Evolutionary conservation across 1,140 invertebrate genomes (phyloP), one percentile per base, ranked within the genome.

Genomic region (Scaptomyza pallida): DNA sequence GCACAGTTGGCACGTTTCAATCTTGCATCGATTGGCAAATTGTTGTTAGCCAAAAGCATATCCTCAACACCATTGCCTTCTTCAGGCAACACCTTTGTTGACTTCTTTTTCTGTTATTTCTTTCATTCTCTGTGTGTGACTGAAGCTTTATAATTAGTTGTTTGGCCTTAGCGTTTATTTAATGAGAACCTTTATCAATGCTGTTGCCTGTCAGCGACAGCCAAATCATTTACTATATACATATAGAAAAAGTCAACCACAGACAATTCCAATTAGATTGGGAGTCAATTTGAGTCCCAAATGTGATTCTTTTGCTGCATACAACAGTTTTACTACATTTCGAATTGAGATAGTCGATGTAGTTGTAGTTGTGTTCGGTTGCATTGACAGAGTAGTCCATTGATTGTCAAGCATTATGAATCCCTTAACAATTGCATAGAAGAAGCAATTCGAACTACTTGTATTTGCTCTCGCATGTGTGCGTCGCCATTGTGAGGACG

Each of bases 1-100:
- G 77, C 78, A 68, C 70, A 78, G 63, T 77, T 63, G 73, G 64
- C 81, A 77, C 62, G 62, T 75, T 61, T 71, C 65, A 63, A 78
- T 73, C 57, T 62, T 50, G 47, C 52, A 68, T 41, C 54, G 63
- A 61, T 78, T 55, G 75, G 57, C 63, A 61, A 72, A 52, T 61
- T 70, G 60, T 45, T 50, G 8, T 12, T 30, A 30, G 55, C 44
- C 44, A 44, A 13, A n/a, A 26, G 6, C 12, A 26, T 3, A 1
- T 13, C 9, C 5, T 26, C 0, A 26, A 6, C 23, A 26, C 23
- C 45, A 26, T 5, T 1, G 10, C 16, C 5, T 21, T 4, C 23
- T 26, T 26, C 23, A 16, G 50, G 48, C 48, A 13, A 16, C 40
- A 54, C 37, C 48, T 44, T 19, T 44, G 16, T n/a, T 5, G 17